These are phyloP conservation scores for Drosophila pseudoobscura DNA, from an alignment of 1,140 invertebrate genomes.

Conservation along the genomic window DNA sequence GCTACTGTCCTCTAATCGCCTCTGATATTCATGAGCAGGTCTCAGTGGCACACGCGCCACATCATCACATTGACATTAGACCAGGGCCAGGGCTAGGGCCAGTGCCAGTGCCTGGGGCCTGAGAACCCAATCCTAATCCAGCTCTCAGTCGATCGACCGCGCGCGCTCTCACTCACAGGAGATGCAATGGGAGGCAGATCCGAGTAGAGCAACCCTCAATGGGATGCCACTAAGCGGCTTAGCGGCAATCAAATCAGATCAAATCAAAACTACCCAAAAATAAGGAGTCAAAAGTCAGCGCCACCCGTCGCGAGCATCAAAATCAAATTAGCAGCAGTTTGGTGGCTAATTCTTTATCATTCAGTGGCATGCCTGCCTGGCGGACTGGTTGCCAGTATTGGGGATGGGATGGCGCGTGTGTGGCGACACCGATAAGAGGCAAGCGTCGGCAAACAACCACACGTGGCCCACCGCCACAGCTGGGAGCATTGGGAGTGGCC, in stretches of 20 bases:
- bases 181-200: slow-evolving; percentile 6
- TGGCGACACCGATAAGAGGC: slow-evolving; percentile 52
- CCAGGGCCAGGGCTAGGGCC: neutral
- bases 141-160: slow-evolving; percentile 44
- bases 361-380: neutral
- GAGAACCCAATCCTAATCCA: slow-evolving; percentile 64
- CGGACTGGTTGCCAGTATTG: slow-evolving; percentile 12
- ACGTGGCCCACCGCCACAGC: slow-evolving; percentile 44
- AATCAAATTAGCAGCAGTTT: slow-evolving; percentile 77
- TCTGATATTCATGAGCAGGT: slow-evolving; percentile 38
- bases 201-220: slow-evolving; percentile 23
- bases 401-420: slow-evolving; percentile 49
- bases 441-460: slow-evolving; percentile 53
- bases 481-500: neutral
- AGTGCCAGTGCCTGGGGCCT: slow-evolving; percentile 16
- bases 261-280: slow-evolving; percentile 58
- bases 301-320: slow-evolving; percentile 50
- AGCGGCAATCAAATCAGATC: slow-evolving; percentile 67
- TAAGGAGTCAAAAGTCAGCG: slow-evolving; percentile 19
- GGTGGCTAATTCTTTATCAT: slow-evolving; percentile 78
- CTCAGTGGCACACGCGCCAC: neutral
- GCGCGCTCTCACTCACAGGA: too few relatives aligned
- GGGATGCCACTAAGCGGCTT: slow-evolving; percentile 59
- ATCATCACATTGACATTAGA: slow-evolving; percentile 44
- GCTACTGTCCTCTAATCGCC: neutral